Base-by-base conservation (phyloP, 37 sponge, comb jelly and placozoan species). In the Aphrocallistes beatrix region DNA sequence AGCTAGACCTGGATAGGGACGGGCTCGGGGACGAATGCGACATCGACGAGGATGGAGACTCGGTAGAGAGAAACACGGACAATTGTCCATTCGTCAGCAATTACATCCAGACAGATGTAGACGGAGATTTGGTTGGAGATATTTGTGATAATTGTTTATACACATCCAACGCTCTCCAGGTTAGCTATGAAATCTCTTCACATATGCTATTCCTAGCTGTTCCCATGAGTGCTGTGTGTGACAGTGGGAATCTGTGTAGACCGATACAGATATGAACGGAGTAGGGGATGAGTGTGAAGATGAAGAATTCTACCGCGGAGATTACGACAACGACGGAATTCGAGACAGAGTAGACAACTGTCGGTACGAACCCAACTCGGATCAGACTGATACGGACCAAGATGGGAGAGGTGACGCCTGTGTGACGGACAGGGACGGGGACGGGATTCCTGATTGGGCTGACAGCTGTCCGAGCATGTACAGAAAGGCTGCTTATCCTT, bases 1-100 rank as follows among this genome's bases (percentile, higher is more conserved):
- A 95, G 84, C 82, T 89, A 34, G 93, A 97, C 84, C 34, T 84
- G 10, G 94, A 97, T 40, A 17, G 83, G 16, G 92, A 96, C 51
- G 85, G 88, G 0, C 1, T 88, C 0, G 96, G 96, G n/a, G 92
- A 96, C 50, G 82, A 30, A 39, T 96, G 96, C 88, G 96, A 96
- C 51, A 36, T 23, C 0, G 94, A 96, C 81, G 81, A 37, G 8
- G 96, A 96, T 88, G 90, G 93, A 48, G 93, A 95, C 34, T 19
- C 75, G 25, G 28, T 25, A 19, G 75, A 60, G 75, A 28, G 34
- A 13, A 60, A 23, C 38, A 1, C 21, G 86, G 94, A 94, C 49
- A 94, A 91, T 83, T 94, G 94, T 83, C 50, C 37, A 0, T 86
- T 50, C 49, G 38, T 83, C 0, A 37, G 17, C 39, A 94, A 94